Evolutionary conservation across 1,140 invertebrate genomes (phyloP), one percentile per base, ranked within the genome.

Genomic region (Thalassaphorura encarpata): DNA sequence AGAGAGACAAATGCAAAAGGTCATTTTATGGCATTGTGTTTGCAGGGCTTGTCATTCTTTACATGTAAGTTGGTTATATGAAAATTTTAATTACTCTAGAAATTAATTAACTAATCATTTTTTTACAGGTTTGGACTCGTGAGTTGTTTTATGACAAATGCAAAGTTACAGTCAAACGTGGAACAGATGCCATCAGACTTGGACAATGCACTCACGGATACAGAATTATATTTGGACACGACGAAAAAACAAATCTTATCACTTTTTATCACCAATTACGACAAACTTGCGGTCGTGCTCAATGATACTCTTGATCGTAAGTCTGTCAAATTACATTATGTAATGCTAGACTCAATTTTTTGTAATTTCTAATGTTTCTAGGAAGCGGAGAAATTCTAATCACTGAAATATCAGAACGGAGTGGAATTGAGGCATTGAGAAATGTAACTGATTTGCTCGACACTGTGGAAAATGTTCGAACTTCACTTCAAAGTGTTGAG

Each of bases 341-440:
- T n/a, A n/a, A n/a, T n/a, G n/a, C n/a, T n/a, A n/a, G n/a, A n/a
- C n/a, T n/a, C n/a, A n/a, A n/a, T n/a, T n/a, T n/a, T n/a, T n/a
- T n/a, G n/a, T n/a, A n/a, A n/a, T n/a, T n/a, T n/a, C n/a, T n/a
- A n/a, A n/a, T n/a, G n/a, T n/a, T n/a, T n/a, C n/a, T n/a, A n/a
- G n/a, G n/a, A n/a, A 60, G 62, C 41, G 62, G 62, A 3, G 58
- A 60, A 39, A 63, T 63, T 31, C 57, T 63, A 19, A 57, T 60
- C 48, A 54, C 52, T 45, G 58, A 58, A 23, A 52, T 63, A 15
- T 45, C 51, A 24, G n/a, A 49, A 43, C 29, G 41, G 31, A 63
- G 56, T 23, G 62, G 62, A 19, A 55, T 57, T 23, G 53, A 63
- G 28, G 62, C 62, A 1, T 33, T 63, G 33, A 60, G 54, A n/a